phyloP scores from a whole-genome alignment of 2,888 invertebrate species.

The Myopa tessellatipennis region DNA sequence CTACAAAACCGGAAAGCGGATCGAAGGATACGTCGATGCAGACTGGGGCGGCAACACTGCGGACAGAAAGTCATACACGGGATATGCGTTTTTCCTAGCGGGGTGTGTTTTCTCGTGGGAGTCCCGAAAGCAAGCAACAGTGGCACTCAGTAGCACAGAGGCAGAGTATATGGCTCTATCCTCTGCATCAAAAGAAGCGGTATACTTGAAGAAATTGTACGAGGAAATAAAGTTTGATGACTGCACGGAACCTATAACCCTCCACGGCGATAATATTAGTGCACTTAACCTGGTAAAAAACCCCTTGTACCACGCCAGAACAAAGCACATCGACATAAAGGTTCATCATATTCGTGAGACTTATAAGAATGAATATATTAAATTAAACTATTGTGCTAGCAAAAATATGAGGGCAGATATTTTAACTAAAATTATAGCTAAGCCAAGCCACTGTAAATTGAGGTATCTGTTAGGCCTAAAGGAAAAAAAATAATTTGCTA shows the following conservation, averaged over 20 bases:
- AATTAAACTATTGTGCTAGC: constrained; percentile 39
- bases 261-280: constrained; percentile 32
- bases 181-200: constrained; percentile 26
- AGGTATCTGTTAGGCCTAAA: constrained; percentile 33
- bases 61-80: constrained; percentile 36
- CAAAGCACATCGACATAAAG: constrained; percentile 42
- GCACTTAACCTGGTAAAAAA: constrained; percentile 41
- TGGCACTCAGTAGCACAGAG: constrained; percentile 36
- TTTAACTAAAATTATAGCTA: constrained; percentile 40
- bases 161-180: constrained; percentile 43
- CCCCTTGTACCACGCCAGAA: constrained; percentile 42
- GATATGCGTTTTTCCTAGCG: constrained; percentile 41
- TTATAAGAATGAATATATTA: constrained; percentile 33
- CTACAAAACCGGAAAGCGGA: constrained; percentile 26
- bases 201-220: constrained; percentile 37
- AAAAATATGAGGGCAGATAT: constrained; percentile 41
- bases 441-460: constrained; percentile 35
- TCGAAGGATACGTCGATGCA: constrained; percentile 47
- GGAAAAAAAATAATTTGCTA: not conserved
- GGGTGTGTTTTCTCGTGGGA: constrained; percentile 45
- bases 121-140: constrained; percentile 44
- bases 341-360: constrained; percentile 39
- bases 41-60: constrained; percentile 46
- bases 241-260: constrained; percentile 5
- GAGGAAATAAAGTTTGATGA: constrained; percentile 18